Evolutionary conservation across 1,140 invertebrate species (phyloP).

Genomic region (Potamilus streckersoni): DNA sequence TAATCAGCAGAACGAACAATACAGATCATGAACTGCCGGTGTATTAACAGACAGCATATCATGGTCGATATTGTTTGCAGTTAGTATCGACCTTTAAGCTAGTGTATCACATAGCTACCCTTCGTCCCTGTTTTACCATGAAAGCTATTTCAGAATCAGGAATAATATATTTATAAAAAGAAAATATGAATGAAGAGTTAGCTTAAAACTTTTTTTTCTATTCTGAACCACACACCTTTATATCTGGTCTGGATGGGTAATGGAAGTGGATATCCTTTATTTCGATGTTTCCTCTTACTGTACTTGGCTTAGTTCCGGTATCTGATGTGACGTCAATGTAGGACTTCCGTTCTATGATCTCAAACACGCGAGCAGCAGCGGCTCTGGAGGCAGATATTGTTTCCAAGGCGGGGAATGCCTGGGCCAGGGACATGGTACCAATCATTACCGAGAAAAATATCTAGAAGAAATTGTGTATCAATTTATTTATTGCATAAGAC

Average conservation of each 20-base stretch:
- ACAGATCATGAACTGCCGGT: too few relatives aligned
- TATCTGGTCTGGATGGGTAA: slow-evolving; percentile 83
- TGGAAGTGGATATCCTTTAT: slow-evolving; percentile 77
- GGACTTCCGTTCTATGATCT: slow-evolving; percentile 79
- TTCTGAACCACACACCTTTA: slow-evolving; percentile 69
- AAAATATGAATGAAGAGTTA: too few relatives aligned
- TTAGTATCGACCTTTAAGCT: too few relatives aligned
- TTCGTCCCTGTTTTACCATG: too few relatives aligned
- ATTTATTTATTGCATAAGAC: too few relatives aligned
- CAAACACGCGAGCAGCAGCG: slow-evolving; percentile 82
- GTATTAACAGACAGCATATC: too few relatives aligned
- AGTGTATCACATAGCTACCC: too few relatives aligned
- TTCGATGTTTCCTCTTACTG: slow-evolving; percentile 75
- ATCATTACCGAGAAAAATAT: slow-evolving; percentile 77
- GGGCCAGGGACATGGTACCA: slow-evolving; percentile 84
- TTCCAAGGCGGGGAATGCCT: slow-evolving; percentile 84
- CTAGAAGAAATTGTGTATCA: slow-evolving; percentile 24
- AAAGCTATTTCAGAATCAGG: too few relatives aligned
- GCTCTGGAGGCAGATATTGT: slow-evolving; percentile 81
- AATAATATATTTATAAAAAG: too few relatives aligned
- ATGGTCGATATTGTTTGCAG: too few relatives aligned
- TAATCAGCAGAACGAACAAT: too few relatives aligned
- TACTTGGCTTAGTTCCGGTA: slow-evolving; percentile 74
- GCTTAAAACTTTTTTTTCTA: not conserved
- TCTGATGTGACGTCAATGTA: slow-evolving; percentile 77